phyloP scores from a whole-genome alignment of 2,113 vertebrate species.

The Xiphophorus maculatus region DNA sequence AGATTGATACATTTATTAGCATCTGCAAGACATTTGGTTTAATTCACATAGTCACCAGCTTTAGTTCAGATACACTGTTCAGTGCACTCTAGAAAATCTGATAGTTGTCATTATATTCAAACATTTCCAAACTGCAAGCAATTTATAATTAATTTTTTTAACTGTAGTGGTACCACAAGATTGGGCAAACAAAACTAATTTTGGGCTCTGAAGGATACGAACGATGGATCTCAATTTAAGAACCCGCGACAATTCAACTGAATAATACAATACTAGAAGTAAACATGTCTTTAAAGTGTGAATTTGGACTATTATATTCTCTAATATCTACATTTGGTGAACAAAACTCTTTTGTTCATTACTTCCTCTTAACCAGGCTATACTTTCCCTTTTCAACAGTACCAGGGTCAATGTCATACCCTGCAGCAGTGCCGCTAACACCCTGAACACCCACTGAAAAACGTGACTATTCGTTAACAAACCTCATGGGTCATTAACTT shows the following conservation, averaged over 20 bases:
- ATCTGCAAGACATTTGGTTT: not conserved
- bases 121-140: not conserved
- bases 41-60: not conserved
- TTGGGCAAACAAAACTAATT: not conserved
- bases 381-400: slow-evolving; percentile 56
- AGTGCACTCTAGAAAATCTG: not conserved
- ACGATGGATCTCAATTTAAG: not conserved
- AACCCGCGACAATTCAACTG: not conserved
- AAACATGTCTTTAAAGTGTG: not conserved
- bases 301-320: slow-evolving; percentile 10
- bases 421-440: slow-evolving; percentile 64
- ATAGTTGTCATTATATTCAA: not conserved
- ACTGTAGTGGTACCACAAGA: not conserved
- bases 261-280: too few relatives aligned
- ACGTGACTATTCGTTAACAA: slow-evolving; percentile 65
- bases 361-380: slow-evolving; percentile 58
- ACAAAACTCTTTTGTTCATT: slow-evolving; percentile 47
- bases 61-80: not conserved
- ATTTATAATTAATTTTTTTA: not conserved
- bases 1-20: too few relatives aligned
- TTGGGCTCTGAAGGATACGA: not conserved
- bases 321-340: slow-evolving; percentile 33
- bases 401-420: slow-evolving; percentile 61
- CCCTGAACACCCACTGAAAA: slow-evolving; percentile 40
- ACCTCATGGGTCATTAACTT: slow-evolving; percentile 66